These are phyloP conservation scores for Taeniopygia guttata DNA, from an alignment of 2,797 vertebrate species.

Conservation along the genomic window DNA sequence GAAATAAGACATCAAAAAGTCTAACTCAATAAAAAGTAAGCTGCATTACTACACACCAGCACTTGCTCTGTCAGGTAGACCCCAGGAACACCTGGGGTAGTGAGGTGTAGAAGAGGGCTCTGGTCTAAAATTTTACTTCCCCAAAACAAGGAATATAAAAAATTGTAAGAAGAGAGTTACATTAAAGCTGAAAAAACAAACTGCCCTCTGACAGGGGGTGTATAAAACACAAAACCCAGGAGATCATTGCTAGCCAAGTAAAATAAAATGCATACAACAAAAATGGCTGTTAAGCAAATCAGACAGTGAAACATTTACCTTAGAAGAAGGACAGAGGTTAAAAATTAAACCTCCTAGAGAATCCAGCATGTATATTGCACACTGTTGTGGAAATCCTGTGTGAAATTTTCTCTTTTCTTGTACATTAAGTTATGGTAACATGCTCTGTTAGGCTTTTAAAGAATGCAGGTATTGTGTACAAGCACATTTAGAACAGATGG, in stretches of 20 bases:
- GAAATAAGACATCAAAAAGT: background rate
- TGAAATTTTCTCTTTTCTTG: background rate
- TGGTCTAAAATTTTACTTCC: background rate
- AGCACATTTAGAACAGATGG: conserved; percentile 28
- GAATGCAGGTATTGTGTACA: background rate
- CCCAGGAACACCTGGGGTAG: background rate
- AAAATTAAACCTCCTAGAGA: background rate
- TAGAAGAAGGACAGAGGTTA: background rate
- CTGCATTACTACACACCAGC: background rate
- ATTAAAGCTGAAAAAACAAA: background rate
- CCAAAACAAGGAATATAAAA: background rate
- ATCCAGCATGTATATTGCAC: background rate
- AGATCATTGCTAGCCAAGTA: background rate
- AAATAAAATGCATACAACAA: background rate
- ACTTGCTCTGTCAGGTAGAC: background rate
- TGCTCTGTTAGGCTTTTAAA: background rate
- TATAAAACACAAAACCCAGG: background rate
- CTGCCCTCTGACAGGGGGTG: background rate
- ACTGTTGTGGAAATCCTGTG: background rate
- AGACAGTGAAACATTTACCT: background rate
- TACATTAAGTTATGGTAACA: background rate
- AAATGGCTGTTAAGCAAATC: background rate
- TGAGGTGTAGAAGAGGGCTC: background rate
- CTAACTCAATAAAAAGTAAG: background rate
- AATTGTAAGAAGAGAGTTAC: background rate